Base-by-base conservation (phyloP, 2,888 invertebrate species). In the Belgica antarctica region DNA sequence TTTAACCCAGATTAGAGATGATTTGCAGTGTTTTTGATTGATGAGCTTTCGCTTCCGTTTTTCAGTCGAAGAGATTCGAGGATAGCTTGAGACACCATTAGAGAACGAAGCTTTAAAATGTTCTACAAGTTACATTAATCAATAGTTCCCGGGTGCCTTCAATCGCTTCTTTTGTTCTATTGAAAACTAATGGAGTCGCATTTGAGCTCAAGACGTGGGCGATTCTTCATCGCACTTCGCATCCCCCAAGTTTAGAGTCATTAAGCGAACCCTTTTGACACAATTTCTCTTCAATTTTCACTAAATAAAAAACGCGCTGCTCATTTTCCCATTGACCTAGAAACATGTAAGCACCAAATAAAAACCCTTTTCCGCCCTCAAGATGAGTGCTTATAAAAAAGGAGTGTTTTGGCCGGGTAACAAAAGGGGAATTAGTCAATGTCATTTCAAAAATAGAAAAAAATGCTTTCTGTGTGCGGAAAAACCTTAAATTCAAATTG, bases 61-160 rank as follows among this genome's bases (percentile, higher is more conserved):
- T 27, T 59, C 1, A 19, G 52, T 52, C 22, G 22, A n/a, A n/a
- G 12, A 46, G 22, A 4, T 19, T 59, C 25, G 10, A 8, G 10
- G 62, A 62, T 28, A 27, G 24, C 62, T 62, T 7, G n/a, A 27
- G 59, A 25, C 8, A 22, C 34, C 62, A 62, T 62, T 62, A 24
- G 12, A 17, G 19, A n/a, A 25, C n/a, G 28, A 3, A 19, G n/a
- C 59, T 25, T 62, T 31, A 34, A 34, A 17, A 1, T 25, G 17
- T 19, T 62, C 62, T 62, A 62, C 62, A 62, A 62, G 62, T 62
- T 4, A 28, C 62, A 62, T 62, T 62, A 62, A 62, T 62, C 62
- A 62, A 62, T 34, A 62, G 4, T 62, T 22, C n/a, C n/a, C n/a
- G n/a, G n/a, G n/a, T n/a, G n/a, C n/a, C n/a, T n/a, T n/a, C n/a